phyloP scores from a whole-genome alignment of 2,113 vertebrate species.

The Neopipo cinnamomea region DNA sequence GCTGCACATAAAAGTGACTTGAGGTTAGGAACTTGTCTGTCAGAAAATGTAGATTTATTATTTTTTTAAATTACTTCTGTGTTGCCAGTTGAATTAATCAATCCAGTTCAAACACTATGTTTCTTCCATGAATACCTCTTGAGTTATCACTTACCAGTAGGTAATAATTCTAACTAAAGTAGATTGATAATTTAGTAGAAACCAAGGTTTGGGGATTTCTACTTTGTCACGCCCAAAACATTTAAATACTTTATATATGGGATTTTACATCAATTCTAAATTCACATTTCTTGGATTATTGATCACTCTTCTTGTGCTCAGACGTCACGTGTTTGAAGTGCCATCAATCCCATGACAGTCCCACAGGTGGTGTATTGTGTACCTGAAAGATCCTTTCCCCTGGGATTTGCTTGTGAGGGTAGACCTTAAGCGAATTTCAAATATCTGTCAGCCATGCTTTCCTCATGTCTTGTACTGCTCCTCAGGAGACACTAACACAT shows the following conservation, averaged over 20 bases:
- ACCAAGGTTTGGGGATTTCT: not conserved
- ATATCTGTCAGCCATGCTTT: not conserved
- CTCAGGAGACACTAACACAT: not conserved
- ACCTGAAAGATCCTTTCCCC: not conserved
- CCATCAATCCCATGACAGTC: not conserved
- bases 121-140: not conserved
- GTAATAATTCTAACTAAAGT: not conserved
- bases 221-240: not conserved
- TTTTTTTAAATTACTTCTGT: not conserved
- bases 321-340: not conserved
- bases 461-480: not conserved
- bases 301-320: not conserved
- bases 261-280: not conserved
- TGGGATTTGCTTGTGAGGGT: not conserved
- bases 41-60: not conserved
- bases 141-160: not conserved
- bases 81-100: not conserved
- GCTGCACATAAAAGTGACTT: not conserved
- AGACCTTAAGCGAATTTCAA: not conserved
- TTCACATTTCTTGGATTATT: not conserved
- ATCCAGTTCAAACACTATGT: not conserved
- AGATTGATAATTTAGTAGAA: not conserved
- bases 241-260: not conserved
- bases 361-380: fast-evolving
- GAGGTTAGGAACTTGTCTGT: not conserved